A percentile compares a stretch with the other conserved stretches of the same genome.
Evolutionary conservation across 2,888 invertebrate species (phyloP).

Genomic region (Lepidonotus clava): DNA sequence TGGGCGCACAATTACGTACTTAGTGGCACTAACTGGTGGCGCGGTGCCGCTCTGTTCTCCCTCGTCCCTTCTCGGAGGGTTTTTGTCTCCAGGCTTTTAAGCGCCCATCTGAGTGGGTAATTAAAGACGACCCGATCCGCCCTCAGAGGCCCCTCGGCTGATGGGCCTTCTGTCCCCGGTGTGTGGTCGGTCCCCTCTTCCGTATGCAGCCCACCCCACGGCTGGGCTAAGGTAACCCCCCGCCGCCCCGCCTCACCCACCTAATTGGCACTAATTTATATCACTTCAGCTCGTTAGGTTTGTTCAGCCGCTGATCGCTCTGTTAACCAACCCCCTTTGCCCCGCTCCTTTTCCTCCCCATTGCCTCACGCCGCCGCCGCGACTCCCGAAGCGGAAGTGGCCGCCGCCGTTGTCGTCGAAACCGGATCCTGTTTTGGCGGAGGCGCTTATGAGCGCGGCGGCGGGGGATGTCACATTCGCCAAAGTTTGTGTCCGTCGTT

Average conservation of each 20-base stretch:
- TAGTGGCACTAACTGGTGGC: no score
- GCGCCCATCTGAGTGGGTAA: conserved; percentile 14
- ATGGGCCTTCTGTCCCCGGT: conserved; percentile 1
- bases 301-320: conserved; percentile 5
- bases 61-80: no score
- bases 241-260: background rate
- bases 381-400: background rate
- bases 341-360: no score
- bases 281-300: conserved; percentile 43
- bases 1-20: no score
- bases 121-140: conserved; percentile 21
- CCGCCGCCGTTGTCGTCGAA: background rate
- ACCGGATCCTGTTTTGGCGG: background rate
- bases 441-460: background rate
- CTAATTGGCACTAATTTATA: conserved; percentile 49
- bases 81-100: background rate
- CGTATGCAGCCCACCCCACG: background rate
- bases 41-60: no score
- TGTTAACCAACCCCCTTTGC: no score
- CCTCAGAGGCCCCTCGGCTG: background rate
- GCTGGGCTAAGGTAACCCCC: background rate
- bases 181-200: background rate
- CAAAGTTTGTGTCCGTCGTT: conserved; percentile 19
- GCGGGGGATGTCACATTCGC: background rate
- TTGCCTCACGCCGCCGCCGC: no score